phyloP scores from a whole-genome alignment of 2,888 invertebrate genomes.

The Lepidocyrtoides sp. region DNA sequence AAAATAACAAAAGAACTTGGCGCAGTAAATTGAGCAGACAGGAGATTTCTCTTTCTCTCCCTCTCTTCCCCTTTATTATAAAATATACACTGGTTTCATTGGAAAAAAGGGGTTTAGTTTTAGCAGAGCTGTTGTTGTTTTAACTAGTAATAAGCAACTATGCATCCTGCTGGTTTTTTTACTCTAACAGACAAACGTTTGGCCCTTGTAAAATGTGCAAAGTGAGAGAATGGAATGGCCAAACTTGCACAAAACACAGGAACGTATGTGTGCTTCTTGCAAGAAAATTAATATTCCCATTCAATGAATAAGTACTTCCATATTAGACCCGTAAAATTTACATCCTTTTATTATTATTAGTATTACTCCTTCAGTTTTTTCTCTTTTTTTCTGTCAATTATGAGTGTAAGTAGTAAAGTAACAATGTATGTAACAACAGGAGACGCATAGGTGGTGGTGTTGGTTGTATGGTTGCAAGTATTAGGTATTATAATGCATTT shows the following conservation, averaged over 20 bases:
- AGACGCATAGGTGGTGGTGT: neutral
- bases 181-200: neutral
- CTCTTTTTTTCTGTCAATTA: conserved; percentile 36
- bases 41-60: neutral
- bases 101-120: neutral
- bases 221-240: neutral
- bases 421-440: conserved; percentile 24
- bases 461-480: neutral
- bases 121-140: conserved; percentile 5
- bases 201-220: neutral
- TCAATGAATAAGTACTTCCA: conserved; percentile 83
- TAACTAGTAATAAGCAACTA: neutral
- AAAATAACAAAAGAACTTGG: conserved; percentile 28
- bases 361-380: conserved; percentile 17
- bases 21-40: conserved; percentile 24
- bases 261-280: conserved; percentile 35
- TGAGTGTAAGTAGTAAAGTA: conserved; percentile 32
- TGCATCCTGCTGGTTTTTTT: conserved; percentile 53
- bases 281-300: conserved; percentile 81
- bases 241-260: neutral
- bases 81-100: neutral
- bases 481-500: neutral
- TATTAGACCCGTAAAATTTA: conserved; percentile 77
- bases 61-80: neutral
- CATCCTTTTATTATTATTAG: conserved; percentile 45